Conservation (phyloP, 2,113 vertebrate species). For the Phalacrocorax carbo region DNA sequence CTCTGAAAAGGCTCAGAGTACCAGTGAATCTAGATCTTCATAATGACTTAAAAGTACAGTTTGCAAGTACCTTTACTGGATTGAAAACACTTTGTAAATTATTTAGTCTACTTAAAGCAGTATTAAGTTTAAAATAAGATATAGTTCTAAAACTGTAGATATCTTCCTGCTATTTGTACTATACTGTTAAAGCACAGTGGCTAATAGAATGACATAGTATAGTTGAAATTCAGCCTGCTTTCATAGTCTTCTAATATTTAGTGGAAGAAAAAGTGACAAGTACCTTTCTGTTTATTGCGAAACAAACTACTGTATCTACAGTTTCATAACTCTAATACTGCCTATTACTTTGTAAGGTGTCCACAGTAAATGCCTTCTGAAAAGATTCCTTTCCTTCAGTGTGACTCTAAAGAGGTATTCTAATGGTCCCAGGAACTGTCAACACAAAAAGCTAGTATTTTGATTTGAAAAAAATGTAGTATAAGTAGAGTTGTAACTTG, state of each 20-base stretch:
- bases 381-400: background rate
- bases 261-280: background rate
- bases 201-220: background rate
- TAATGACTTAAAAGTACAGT: background rate
- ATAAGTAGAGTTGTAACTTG: background rate
- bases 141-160: background rate
- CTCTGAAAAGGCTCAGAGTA: background rate
- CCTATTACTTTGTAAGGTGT: background rate
- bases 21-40: background rate
- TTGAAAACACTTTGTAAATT: background rate
- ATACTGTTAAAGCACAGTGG: background rate
- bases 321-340: background rate
- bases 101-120: background rate
- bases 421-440: background rate
- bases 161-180: background rate
- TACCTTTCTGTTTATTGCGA: background rate
- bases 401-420: background rate
- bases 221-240: background rate
- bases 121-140: background rate
- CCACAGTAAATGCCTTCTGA: background rate
- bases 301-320: background rate
- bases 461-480: background rate
- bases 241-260: background rate
- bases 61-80: background rate
- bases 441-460: background rate